Base-by-base conservation (phyloP, 2,797 vertebrate species). In the Trachurus trachurus region DNA sequence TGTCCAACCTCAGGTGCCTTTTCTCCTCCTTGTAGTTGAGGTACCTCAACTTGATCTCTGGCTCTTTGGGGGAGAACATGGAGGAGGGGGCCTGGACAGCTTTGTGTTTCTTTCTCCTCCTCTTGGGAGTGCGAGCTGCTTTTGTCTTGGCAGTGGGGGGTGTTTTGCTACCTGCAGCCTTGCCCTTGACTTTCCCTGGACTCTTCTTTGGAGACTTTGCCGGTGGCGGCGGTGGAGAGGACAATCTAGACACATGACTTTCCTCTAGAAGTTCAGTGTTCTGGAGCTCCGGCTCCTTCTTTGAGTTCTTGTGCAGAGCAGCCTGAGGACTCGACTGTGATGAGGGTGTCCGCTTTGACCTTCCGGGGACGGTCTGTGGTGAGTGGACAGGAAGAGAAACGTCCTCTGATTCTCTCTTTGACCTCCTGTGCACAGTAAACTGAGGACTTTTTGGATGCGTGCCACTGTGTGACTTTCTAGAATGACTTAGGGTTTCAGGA, bases 31-130 rank as follows among this genome's bases (percentile, higher is more conserved):
- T 95, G 84, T 78, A 94, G 85, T 87, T 93, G 68, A 95, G 21
- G 9, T 95, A 96, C 86, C 71, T 94, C 12, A 96, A 56, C 72
- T 90, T 95, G 81, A 96, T 96, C 85, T 96, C 96, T 0, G 96
- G 96, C 85, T 96, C 95, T 42, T 86, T 92, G 3, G 94, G 94
- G 56, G 91, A 82, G 73, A 96, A 96, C 80, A 95, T 88, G 75
- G 90, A 90, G 2, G 80, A 68, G 0, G 77, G 61, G n/a, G n/a
- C n/a, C 39, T 74, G 62, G 59, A 82, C 69, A 45, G 7, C 44
- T 15, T 59, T 85, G 45, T 4, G 56, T 67, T 90, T 94, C 79
- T 92, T 95, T 1, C 74, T 82, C 56, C 92, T 92, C 13, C 80
- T 91, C 74, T 77, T 93, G 19, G 86, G 74, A 12, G 83, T 13